These are phyloP conservation scores for Styela plicata DNA, from an alignment of 23 tunicate species.

Conservation along the genomic window DNA sequence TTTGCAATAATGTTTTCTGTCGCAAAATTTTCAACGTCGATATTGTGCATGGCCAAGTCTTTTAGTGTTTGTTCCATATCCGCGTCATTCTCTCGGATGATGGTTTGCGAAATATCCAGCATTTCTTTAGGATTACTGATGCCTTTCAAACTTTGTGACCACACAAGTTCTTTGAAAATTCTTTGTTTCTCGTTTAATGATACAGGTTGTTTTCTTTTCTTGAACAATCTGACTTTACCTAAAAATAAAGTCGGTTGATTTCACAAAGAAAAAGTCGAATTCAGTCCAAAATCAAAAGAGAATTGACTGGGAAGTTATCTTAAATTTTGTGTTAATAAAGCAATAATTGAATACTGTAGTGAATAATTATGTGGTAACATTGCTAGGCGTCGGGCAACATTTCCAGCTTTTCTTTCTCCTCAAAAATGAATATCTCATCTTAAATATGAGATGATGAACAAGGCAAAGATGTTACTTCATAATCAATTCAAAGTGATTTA, in stretches of 20 bases:
- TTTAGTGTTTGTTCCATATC: background rate
- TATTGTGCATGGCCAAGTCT: slow-evolving; percentile 11
- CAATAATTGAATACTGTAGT: too few species aligned
- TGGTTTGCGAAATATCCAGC: slow-evolving; percentile 10
- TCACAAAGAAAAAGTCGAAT: too few species aligned
- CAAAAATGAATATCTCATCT: too few species aligned
- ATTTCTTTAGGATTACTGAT: slow-evolving; percentile 19
- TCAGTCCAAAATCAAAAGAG: too few species aligned
- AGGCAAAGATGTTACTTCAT: too few species aligned
- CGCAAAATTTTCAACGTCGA: background rate
- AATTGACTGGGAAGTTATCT: too few species aligned
- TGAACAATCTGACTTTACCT: background rate
- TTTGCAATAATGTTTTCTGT: background rate
- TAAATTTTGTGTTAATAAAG: too few species aligned
- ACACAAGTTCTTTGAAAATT: background rate
- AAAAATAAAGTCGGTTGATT: too few species aligned
- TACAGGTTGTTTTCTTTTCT: background rate
- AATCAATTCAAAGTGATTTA: background rate
- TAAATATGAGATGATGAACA: too few species aligned
- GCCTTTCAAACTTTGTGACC: slow-evolving; percentile 3
- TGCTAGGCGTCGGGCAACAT: too few species aligned
- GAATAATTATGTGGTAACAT: too few species aligned
- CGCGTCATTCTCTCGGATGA: background rate
- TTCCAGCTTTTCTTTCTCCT: too few species aligned
- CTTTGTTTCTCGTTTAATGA: background rate